Evolutionary conservation across 1,140 invertebrate species (phyloP).

Genomic region (Pollicipes pollicipes): DNA sequence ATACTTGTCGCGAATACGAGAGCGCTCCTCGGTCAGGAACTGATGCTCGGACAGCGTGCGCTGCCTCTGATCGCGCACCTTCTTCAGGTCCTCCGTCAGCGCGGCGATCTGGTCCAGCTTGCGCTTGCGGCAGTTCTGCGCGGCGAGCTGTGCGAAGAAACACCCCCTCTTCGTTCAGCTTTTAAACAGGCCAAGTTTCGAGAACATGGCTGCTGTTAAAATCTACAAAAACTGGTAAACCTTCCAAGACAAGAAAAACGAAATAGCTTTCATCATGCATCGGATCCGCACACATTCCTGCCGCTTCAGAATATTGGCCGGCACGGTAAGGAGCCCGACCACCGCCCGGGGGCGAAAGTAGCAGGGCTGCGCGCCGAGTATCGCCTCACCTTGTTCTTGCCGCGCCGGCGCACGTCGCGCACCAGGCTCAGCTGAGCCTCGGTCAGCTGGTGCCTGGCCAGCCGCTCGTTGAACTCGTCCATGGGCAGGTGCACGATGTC

Average conservation of each 20-base stretch:
- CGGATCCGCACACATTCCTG: no score
- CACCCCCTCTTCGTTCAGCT: background rate
- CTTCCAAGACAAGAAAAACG: no score
- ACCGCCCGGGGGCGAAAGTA: no score
- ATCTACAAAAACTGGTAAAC: no score
- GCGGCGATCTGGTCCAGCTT: conserved; percentile 86
- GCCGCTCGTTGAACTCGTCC: conserved; percentile 93
- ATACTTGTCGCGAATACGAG: conserved; percentile 66
- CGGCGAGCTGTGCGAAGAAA: conserved; percentile 49
- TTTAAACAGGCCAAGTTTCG: background rate
- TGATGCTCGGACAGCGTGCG: conserved; percentile 57
- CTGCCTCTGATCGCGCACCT: conserved; percentile 63
- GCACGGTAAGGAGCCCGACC: no score
- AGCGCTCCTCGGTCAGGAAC: conserved; percentile 47
- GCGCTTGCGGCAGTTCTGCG: conserved; percentile 91
- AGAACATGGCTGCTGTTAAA: no score
- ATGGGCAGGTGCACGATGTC: conserved; percentile 93
- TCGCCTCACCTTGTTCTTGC: conserved; percentile 76
- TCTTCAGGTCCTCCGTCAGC: conserved; percentile 76
- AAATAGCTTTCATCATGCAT: no score
- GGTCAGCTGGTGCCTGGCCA: conserved; percentile 84
- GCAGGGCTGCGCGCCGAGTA: no score
- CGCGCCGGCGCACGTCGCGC: conserved; percentile 72
- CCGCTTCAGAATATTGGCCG: no score
- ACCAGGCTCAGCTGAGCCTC: conserved; percentile 83